Evolutionary conservation across 2,888 invertebrate species (phyloP).

Genomic region (Chesias legatella): DNA sequence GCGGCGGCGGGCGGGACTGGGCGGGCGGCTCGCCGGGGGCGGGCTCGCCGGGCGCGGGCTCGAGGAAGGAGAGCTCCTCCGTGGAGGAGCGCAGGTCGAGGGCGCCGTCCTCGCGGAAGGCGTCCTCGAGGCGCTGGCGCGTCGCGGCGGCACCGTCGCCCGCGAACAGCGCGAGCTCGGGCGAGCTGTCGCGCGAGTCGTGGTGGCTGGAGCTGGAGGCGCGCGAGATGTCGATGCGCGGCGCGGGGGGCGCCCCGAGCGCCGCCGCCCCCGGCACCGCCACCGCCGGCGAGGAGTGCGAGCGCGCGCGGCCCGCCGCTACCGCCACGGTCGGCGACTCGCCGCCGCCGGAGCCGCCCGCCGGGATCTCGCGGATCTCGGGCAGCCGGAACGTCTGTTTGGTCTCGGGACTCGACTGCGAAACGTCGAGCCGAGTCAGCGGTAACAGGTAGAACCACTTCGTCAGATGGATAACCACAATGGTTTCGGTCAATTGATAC

Average conservation of each 20-base stretch:
- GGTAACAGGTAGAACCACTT: background rate
- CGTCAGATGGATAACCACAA: background rate
- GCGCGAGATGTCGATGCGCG: slow-evolving; percentile 93
- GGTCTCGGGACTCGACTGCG: slow-evolving; percentile 81
- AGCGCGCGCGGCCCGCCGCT: slow-evolving; percentile 61
- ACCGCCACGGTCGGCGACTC: slow-evolving; percentile 35
- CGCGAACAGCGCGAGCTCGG: slow-evolving; percentile 90
- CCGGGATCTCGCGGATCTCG: slow-evolving; percentile 68
- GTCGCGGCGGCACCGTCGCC: slow-evolving; percentile 51
- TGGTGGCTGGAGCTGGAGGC: slow-evolving; percentile 94
- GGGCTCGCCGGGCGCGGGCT: slow-evolving; percentile 61
- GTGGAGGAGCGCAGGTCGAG: slow-evolving; percentile 92
- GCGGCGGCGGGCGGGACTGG: slow-evolving; percentile 38
- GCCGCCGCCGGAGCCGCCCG: slow-evolving; percentile 30
- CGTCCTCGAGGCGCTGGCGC: slow-evolving; percentile 64
- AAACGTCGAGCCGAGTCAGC: slow-evolving; percentile 17
- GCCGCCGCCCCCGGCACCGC: slow-evolving; percentile 54
- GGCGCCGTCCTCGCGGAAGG: slow-evolving; percentile 89
- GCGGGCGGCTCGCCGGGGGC: slow-evolving; percentile 48
- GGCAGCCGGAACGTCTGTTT: slow-evolving; percentile 77
- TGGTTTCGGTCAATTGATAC: background rate
- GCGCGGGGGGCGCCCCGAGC: slow-evolving; percentile 85
- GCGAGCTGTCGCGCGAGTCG: slow-evolving; percentile 91
- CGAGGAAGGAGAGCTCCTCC: slow-evolving; percentile 92
- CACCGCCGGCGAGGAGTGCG: slow-evolving; percentile 60